Conservation (phyloP, 2,797 vertebrate species). For the Bucorvus abyssinicus region DNA sequence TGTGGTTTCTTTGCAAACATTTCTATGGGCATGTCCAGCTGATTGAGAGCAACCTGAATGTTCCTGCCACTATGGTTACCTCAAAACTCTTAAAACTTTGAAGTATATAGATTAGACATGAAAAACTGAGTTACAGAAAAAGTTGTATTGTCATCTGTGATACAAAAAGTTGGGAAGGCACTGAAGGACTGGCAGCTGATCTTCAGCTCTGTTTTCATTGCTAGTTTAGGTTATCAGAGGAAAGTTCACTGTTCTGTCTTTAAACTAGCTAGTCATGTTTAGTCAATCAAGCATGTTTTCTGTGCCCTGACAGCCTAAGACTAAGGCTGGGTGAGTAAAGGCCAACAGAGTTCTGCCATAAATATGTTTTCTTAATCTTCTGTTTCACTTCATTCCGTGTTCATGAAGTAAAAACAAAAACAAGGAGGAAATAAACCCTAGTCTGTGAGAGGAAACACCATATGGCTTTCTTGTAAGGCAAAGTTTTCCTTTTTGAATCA, state of each 20-base stretch:
- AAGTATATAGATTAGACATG: not conserved
- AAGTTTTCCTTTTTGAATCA: not conserved
- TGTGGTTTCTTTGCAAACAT: not conserved
- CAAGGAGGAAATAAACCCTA: not conserved
- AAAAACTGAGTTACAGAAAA: not conserved
- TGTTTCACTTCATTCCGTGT: not conserved
- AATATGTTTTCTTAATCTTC: not conserved
- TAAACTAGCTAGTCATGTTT: not conserved
- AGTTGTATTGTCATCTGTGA: fast-evolving
- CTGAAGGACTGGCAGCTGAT: not conserved
- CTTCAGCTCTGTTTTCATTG: not conserved
- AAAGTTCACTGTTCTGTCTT: not conserved
- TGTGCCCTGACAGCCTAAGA: not conserved
- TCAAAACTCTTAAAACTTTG: not conserved
- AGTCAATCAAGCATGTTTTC: not conserved
- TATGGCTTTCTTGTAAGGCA: not conserved
- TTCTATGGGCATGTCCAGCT: not conserved
- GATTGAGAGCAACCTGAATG: not conserved
- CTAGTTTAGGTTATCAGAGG: not conserved
- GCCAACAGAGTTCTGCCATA: not conserved
- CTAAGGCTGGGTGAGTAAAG: not conserved
- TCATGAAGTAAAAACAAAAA: not conserved
- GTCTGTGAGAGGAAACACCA: not conserved
- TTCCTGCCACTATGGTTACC: not conserved
- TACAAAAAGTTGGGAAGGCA: not conserved